phyloP scores from a whole-genome alignment of 35 echinoderm and acorn worm species.

The Stichopus chloronotus region DNA sequence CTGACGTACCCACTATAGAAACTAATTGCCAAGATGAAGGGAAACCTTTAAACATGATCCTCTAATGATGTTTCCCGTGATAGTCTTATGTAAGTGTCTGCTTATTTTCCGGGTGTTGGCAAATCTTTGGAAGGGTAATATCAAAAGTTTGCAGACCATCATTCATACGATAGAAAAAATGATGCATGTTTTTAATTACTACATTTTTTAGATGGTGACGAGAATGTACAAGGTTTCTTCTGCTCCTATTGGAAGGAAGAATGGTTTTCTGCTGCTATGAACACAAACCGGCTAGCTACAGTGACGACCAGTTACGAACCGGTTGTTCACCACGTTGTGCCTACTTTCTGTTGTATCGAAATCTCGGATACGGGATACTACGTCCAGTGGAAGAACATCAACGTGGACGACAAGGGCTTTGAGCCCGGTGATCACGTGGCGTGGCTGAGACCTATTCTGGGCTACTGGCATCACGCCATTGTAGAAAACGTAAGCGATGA shows the following conservation, averaged over 20 bases:
- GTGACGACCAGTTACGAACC: neutral
- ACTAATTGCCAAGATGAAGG: too few relatives aligned
- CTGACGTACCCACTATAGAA: too few relatives aligned
- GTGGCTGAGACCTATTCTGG: constrained; percentile 2
- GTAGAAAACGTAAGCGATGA: constrained; percentile 25
- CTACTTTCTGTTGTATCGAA: neutral
- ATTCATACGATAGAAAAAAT: too few relatives aligned
- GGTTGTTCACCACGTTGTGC: neutral
- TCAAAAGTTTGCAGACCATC: too few relatives aligned
- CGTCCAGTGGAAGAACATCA: constrained; percentile 7
- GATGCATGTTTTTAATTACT: too few relatives aligned
- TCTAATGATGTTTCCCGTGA: too few relatives aligned
- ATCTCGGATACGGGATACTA: constrained; percentile 22
- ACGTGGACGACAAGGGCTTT: neutral
- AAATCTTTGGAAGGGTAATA: too few relatives aligned
- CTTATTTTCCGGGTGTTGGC: too few relatives aligned
- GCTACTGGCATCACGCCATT: constrained; percentile 66
- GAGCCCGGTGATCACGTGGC: constrained; percentile 50
- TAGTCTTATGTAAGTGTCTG: too few relatives aligned
- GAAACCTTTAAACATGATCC: too few relatives aligned
- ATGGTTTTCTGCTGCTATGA: neutral
- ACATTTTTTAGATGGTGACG: neutral
- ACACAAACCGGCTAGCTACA: neutral
- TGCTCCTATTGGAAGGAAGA: neutral
- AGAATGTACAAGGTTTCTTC: neutral